These are phyloP conservation scores for Ylistrum balloti DNA, from an alignment of 1,140 invertebrate species.

Conservation along the genomic window DNA sequence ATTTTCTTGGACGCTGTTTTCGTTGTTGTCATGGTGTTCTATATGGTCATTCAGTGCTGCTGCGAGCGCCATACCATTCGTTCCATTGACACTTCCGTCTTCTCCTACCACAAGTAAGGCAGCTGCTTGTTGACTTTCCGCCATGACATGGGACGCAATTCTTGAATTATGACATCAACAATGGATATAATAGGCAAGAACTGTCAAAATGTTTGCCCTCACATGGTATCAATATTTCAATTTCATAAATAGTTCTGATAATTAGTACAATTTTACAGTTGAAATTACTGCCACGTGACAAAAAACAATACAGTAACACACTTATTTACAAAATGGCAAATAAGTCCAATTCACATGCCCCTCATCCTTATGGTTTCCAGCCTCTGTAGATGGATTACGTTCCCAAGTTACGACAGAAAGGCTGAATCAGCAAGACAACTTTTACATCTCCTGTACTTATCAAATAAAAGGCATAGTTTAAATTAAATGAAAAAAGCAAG, in stretches of 20 bases:
- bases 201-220: background rate
- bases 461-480: background rate
- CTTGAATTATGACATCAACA: no score
- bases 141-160: background rate
- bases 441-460: background rate
- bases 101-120: slow-evolving; percentile 16
- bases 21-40: background rate
- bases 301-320: background rate
- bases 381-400: background rate
- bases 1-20: background rate
- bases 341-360: background rate
- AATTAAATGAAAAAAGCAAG: background rate
- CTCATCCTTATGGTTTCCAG: background rate
- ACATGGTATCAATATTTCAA: no score
- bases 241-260: no score
- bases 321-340: background rate
- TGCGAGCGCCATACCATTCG: background rate
- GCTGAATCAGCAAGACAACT: background rate
- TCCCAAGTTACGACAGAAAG: slow-evolving; percentile 17
- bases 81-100: slow-evolving; percentile 3
- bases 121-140: background rate
- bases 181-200: no score
- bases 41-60: background rate
- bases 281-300: no score
- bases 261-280: no score